A percentile compares a stretch with the other conserved stretches of the same genome.
phyloP scores from a whole-genome alignment of 2,888 invertebrate species.

The Cerastoderma edule region DNA sequence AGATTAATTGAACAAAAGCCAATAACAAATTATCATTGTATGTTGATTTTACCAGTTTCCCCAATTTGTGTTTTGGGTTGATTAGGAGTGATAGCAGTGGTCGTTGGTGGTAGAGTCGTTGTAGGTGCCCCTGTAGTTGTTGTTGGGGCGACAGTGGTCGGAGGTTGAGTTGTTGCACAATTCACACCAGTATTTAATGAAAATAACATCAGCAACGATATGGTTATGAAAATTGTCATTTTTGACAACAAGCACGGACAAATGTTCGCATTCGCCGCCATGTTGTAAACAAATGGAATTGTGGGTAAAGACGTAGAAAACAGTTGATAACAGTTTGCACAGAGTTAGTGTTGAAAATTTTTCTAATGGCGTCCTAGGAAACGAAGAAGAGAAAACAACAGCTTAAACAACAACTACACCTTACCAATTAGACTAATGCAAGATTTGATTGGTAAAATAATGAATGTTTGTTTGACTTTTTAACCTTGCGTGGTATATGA shows the following conservation, averaged over 20 bases:
- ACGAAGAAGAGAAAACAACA: too few species aligned
- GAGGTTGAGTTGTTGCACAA: conserved; percentile 34
- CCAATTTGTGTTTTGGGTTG: conserved; percentile 51
- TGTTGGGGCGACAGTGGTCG: conserved; percentile 26
- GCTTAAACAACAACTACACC: too few species aligned
- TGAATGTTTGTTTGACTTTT: too few species aligned
- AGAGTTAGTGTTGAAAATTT: too few species aligned
- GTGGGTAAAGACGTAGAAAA: too few species aligned
- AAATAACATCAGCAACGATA: conserved; percentile 11
- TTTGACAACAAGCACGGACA: conserved; percentile 42
- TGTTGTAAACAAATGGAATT: conserved; percentile 55
- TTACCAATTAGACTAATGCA: too few species aligned
- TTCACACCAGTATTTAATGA: conserved; percentile 8
- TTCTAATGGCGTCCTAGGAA: too few species aligned
- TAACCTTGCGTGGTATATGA: too few species aligned
- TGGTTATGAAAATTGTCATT: conserved; percentile 16
- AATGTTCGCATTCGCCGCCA: conserved; percentile 58
- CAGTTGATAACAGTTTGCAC: too few species aligned
- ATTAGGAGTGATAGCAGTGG: conserved; percentile 43
- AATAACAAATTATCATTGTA: too few species aligned
- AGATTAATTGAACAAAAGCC: too few species aligned
- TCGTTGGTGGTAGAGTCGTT: conserved; percentile 35
- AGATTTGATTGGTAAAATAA: too few species aligned
- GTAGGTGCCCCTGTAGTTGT: conserved; percentile 19
- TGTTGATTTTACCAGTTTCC: conserved; percentile 53